A percentile compares a stretch with the other conserved stretches of the same genome.
phyloP scores from a whole-genome alignment of 1,140 invertebrate genomes.

The Eueides isabella region DNA sequence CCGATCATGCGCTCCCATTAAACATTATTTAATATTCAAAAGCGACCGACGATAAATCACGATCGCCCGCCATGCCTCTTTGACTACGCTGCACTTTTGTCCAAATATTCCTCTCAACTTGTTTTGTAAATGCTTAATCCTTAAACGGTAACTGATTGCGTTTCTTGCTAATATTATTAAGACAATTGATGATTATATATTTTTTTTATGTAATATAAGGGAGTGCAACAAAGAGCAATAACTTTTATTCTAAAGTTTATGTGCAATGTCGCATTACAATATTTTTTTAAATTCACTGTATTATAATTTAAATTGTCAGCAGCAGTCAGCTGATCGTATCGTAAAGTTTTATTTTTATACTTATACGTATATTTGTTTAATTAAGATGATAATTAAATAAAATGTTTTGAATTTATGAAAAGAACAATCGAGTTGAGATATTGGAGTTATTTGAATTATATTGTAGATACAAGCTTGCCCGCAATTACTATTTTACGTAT shows the following conservation, averaged over 20 bases:
- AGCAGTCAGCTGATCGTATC: too few relatives aligned
- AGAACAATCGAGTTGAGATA: too few relatives aligned
- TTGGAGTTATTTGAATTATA: too few relatives aligned
- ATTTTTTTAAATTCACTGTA: neutral
- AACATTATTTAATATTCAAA: constrained; percentile 83
- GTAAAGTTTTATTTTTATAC: too few relatives aligned
- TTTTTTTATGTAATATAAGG: neutral
- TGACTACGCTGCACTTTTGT: constrained; percentile 76
- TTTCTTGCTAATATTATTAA: constrained; percentile 25
- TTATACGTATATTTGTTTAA: neutral
- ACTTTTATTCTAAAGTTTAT: neutral
- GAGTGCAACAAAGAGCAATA: neutral
- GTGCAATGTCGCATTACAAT: neutral
- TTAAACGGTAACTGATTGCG: constrained; percentile 15
- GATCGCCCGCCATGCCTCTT: constrained; percentile 76
- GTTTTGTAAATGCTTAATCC: constrained; percentile 51
- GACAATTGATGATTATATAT: constrained; percentile 5
- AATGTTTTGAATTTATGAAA: too few relatives aligned
- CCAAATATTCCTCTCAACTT: constrained; percentile 55
- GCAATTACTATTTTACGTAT: too few relatives aligned
- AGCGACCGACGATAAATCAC: constrained; percentile 79
- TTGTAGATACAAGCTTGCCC: too few relatives aligned
- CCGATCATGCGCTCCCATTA: constrained; percentile 82
- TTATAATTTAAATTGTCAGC: neutral
- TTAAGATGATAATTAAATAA: too few relatives aligned